These are phyloP conservation scores for Alligator sinensis DNA, from an alignment of 2,113 vertebrate genomes.

Conservation along the genomic window DNA sequence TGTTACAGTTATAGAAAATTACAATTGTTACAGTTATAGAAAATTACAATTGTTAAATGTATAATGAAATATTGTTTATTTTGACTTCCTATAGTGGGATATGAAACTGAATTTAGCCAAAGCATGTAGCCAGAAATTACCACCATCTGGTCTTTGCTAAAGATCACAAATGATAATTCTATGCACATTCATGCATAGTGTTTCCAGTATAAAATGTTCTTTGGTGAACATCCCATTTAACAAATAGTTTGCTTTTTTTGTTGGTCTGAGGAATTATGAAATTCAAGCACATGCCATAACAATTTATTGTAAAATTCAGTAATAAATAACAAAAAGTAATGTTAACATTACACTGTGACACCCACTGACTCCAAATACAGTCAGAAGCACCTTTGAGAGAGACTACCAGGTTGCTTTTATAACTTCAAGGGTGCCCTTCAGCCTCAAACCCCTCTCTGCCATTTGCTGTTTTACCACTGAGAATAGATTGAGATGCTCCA, in stretches of 20 bases:
- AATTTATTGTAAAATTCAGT: not conserved
- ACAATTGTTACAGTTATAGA: slow-evolving; percentile 4
- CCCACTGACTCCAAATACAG: too few species aligned
- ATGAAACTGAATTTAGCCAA: slow-evolving; percentile 23
- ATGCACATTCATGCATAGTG: not conserved
- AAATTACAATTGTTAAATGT: not conserved
- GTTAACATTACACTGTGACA: not conserved
- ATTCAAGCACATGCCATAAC: not conserved
- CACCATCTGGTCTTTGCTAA: slow-evolving; percentile 20
- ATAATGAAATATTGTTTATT: slow-evolving; percentile 43
- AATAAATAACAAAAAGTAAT: not conserved
- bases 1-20: slow-evolving; percentile 5
- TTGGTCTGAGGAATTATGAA: not conserved
- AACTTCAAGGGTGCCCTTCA: too few species aligned
- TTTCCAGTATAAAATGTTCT: not conserved
- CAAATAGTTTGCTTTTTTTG: not conserved
- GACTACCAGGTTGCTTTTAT: too few species aligned
- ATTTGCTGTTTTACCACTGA: too few species aligned
- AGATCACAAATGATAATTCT: slow-evolving; percentile 43
- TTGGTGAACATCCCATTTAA: slow-evolving; percentile 6
- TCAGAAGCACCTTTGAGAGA: too few species aligned
- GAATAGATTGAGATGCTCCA: too few species aligned
- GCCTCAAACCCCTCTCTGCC: too few species aligned
- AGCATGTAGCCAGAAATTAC: slow-evolving; percentile 20
- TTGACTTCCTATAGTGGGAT: not conserved